Evolutionary conservation across 2,113 vertebrate species (phyloP).

Genomic region (Fulica atra): DNA sequence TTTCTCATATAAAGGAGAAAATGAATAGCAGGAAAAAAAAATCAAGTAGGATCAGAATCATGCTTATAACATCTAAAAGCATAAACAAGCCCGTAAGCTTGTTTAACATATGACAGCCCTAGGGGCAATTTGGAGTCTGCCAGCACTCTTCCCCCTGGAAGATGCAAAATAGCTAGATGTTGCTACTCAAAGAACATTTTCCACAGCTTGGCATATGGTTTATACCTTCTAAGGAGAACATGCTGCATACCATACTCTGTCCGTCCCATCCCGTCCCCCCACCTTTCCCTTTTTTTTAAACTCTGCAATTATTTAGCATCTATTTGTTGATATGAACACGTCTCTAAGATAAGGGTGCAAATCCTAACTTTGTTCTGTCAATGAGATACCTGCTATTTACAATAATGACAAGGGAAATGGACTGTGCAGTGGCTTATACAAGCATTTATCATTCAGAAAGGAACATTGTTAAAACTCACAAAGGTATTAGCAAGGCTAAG

Average conservation of each 20-base stretch:
- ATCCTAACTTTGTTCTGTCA: not conserved
- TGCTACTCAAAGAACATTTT: slow-evolving; percentile 1
- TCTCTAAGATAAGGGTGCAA: not conserved
- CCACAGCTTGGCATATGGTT: not conserved
- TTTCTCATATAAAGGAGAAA: not conserved
- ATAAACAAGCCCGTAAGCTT: not conserved
- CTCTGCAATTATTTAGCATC: not conserved
- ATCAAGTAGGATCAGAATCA: not conserved
- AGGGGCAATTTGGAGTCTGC: not conserved
- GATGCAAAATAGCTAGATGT: not conserved
- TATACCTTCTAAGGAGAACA: not conserved
- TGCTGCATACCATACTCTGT: not conserved
- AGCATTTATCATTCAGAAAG: not conserved
- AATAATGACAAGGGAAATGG: not conserved
- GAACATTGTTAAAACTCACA: not conserved
- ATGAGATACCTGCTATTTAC: not conserved
- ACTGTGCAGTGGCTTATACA: not conserved
- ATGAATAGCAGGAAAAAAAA: not conserved
- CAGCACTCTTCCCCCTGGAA: not conserved
- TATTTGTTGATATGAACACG: not conserved
- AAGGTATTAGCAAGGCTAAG: not conserved
- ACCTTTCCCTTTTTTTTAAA: not conserved
- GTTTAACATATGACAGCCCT: slow-evolving; percentile 4
- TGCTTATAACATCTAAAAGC: not conserved
- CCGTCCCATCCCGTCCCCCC: too few relatives aligned